Evolutionary conservation across 2,888 invertebrate species (phyloP).

Genomic region (Nomada ruficornis): DNA sequence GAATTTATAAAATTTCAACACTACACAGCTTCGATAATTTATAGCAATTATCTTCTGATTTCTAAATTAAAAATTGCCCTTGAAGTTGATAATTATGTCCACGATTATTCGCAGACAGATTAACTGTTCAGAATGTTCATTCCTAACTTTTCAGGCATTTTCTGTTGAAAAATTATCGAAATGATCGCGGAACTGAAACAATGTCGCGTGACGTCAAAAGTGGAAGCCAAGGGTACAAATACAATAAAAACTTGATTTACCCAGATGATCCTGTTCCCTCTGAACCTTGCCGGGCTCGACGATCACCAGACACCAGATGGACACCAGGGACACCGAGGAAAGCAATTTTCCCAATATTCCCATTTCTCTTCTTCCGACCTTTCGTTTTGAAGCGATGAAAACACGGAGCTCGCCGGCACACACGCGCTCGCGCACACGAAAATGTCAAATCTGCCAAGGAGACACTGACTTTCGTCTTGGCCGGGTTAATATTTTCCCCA

Average conservation of each 20-base stretch:
- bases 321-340: slow-evolving; percentile 61
- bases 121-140: not conserved
- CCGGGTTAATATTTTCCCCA: slow-evolving; percentile 50
- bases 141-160: not conserved
- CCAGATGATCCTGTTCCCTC: slow-evolving; percentile 53
- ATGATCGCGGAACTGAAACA: not conserved
- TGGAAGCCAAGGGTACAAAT: slow-evolving; percentile 1
- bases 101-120: not conserved
- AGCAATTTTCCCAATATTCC: slow-evolving; percentile 63
- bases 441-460: slow-evolving; percentile 53
- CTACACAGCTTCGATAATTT: not conserved
- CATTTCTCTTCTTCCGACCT: slow-evolving; percentile 57
- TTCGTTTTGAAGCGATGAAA: slow-evolving; percentile 53
- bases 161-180: not conserved
- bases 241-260: slow-evolving; percentile 54
- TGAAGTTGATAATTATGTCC: not conserved
- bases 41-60: not conserved
- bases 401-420: slow-evolving; percentile 39
- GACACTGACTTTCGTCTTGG: slow-evolving; percentile 50
- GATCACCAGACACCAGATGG: slow-evolving; percentile 64
- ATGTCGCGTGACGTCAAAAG: slow-evolving; percentile 7
- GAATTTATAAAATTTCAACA: too few relatives aligned
- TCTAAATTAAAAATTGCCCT: not conserved
- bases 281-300: slow-evolving; percentile 45
- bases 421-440: slow-evolving; percentile 25